phyloP scores from a whole-genome alignment of 2,113 vertebrate species.

The Propithecus coquereli region DNA sequence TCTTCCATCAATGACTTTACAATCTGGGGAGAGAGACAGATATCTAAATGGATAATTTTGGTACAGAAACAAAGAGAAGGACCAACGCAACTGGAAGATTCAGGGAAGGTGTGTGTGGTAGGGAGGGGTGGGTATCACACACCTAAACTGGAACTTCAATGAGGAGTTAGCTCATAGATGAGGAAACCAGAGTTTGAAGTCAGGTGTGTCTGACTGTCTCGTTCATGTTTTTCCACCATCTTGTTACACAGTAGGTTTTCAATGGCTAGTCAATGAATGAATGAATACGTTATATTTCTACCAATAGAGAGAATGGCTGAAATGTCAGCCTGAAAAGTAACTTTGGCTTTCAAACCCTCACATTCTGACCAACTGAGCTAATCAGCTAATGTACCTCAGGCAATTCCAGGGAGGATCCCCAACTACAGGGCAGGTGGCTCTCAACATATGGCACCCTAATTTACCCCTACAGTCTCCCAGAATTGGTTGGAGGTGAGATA shows the following conservation, averaged over 20 bases:
- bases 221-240: neutral
- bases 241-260: neutral
- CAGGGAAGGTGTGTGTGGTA: neutral
- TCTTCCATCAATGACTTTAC: neutral
- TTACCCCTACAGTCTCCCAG: neutral
- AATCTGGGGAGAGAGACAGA: neutral
- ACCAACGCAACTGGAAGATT: neutral
- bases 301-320: neutral
- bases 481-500: neutral
- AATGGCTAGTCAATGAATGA: neutral
- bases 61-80: neutral
- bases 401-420: neutral
- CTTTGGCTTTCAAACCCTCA: neutral
- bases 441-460: neutral
- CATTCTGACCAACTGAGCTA: neutral
- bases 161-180: neutral
- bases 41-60: neutral
- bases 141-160: neutral
- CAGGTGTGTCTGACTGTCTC: neutral
- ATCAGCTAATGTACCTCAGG: neutral
- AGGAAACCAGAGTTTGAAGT: neutral
- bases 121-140: neutral
- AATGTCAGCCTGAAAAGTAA: neutral
- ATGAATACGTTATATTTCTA: neutral
- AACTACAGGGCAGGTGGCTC: neutral